Percentiles rank a stretch among this genome's conserved stretches.
phyloP scores from a whole-genome alignment of 2,113 vertebrate species.

The Ploceus nigricollis region DNA sequence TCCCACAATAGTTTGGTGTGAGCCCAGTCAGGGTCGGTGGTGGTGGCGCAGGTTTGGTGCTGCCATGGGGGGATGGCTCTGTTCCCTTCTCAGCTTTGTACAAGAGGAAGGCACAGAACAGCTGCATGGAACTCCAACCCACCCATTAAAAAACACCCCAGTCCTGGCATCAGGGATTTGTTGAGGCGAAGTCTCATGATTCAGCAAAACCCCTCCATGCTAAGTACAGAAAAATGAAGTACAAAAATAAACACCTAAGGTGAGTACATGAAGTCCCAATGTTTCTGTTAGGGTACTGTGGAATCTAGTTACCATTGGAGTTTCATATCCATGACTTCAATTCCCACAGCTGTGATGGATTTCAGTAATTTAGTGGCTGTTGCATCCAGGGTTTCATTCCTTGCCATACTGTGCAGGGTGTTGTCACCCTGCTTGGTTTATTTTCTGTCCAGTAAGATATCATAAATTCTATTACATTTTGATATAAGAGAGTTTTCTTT shows the following conservation, averaged over 20 bases:
- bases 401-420: neutral
- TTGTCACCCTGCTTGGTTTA: neutral
- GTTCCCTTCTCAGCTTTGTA: neutral
- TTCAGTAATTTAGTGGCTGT: neutral
- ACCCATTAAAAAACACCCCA: neutral
- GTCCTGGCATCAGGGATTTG: neutral
- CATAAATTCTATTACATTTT: neutral
- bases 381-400: neutral
- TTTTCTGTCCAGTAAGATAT: neutral
- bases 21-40: neutral
- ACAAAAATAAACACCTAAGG: neutral
- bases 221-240: neutral
- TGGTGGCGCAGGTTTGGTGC: neutral
- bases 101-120: neutral
- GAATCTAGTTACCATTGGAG: neutral
- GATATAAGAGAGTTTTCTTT: neutral
- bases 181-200: neutral
- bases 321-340: neutral
- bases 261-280: neutral
- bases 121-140: neutral
- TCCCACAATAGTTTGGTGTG: rapidly evolving
- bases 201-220: neutral
- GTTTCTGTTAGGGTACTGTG: neutral
- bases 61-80: neutral
- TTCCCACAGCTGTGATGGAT: neutral